Evolutionary conservation across 1,140 invertebrate genomes (phyloP).

Genomic region (Hypsibius dujardini): DNA sequence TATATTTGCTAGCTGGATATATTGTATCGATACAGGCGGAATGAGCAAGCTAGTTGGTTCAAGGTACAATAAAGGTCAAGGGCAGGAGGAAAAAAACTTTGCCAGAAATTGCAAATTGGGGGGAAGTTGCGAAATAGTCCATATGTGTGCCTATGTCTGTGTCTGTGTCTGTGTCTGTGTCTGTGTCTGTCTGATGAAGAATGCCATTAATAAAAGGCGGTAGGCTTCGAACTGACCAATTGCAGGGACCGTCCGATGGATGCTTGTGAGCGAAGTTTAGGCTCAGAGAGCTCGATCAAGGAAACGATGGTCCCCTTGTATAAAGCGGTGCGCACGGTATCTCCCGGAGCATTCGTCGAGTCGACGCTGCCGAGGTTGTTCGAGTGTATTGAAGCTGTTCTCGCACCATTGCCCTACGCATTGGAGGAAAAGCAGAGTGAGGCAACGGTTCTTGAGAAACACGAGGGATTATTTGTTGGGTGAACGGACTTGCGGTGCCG

Average conservation of each 20-base stretch:
- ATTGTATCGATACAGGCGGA: not conserved
- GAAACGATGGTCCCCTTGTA: not conserved
- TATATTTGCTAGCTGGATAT: not conserved
- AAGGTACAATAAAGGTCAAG: too few species aligned
- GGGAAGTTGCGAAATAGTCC: too few species aligned
- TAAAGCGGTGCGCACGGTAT: not conserved
- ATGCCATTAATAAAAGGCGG: too few species aligned
- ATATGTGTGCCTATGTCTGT: too few species aligned
- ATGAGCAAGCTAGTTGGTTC: too few species aligned
- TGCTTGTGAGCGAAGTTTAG: not conserved
- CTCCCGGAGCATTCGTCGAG: not conserved
- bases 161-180: too few species aligned
- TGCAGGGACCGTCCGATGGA: not conserved
- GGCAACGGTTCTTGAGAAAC: not conserved
- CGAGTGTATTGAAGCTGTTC: too few species aligned
- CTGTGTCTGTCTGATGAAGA: too few species aligned
- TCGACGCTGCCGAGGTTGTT: too few species aligned
- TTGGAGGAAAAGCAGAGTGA: not conserved
- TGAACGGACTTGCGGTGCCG: not conserved
- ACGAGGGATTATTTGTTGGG: too few species aligned
- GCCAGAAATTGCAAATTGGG: too few species aligned
- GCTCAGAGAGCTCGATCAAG: not conserved
- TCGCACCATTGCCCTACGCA: not conserved
- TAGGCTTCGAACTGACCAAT: not conserved
- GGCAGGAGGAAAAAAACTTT: too few species aligned